Conservation (phyloP, 2,113 vertebrate genomes). For the Ramphastos sulfuratus region DNA sequence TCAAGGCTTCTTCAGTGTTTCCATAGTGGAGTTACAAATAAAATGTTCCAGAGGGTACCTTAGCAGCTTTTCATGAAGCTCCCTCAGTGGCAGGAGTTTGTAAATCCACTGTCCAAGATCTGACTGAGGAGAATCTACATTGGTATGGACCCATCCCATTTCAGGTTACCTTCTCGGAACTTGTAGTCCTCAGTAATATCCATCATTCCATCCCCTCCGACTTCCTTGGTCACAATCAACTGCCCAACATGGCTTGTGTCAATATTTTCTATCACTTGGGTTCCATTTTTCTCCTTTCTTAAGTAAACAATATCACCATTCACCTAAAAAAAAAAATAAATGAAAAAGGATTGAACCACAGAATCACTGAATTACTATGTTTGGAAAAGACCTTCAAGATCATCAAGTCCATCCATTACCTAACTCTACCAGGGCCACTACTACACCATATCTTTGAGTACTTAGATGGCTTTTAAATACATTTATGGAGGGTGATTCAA, state of each 20-base stretch:
- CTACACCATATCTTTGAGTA: no score
- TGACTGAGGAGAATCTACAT: not conserved
- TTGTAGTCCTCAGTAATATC: slow-evolving; percentile 91
- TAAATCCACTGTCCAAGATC: not conserved
- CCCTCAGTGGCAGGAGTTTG: not conserved
- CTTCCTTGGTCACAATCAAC: slow-evolving; percentile 87
- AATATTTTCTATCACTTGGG: slow-evolving; percentile 74
- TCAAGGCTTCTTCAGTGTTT: not conserved
- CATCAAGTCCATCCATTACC: no score
- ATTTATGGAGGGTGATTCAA: no score
- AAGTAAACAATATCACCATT: slow-evolving; percentile 93
- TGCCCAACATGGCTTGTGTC: slow-evolving; percentile 84
- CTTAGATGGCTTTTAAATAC: no score
- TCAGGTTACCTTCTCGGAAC: slow-evolving; percentile 88
- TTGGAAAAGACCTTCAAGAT: no score
- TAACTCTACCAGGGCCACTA: no score
- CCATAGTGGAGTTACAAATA: not conserved
- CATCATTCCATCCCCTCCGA: slow-evolving; percentile 75
- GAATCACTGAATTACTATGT: no score
- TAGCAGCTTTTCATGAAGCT: not conserved
- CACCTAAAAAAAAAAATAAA: slow-evolving; percentile 77
- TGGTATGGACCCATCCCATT: accelerated
- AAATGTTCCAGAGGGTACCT: not conserved
- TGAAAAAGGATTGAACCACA: not conserved
- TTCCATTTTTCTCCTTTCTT: slow-evolving; percentile 81